These are phyloP conservation scores for Blastobasis lacticolella DNA, from an alignment of 2,888 invertebrate species.

Conservation along the genomic window DNA sequence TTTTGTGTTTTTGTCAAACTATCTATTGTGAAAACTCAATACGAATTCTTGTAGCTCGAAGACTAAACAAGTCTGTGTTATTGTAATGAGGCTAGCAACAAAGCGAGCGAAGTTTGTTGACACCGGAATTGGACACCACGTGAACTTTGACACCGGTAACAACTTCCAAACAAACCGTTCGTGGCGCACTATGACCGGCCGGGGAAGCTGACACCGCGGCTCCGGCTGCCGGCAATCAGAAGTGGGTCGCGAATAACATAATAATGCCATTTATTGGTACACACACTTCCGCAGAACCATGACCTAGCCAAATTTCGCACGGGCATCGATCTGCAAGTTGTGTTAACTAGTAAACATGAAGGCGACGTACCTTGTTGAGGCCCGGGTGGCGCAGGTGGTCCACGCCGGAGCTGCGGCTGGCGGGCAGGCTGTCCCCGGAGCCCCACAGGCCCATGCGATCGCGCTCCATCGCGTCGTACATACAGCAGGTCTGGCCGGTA, in stretches of 20 bases:
- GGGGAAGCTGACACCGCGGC: background rate
- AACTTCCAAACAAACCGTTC: slow-evolving; percentile 36
- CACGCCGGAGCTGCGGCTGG: slow-evolving; percentile 76
- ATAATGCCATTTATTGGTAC: no score
- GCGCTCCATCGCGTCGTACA: slow-evolving; percentile 64
- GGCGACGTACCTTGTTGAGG: slow-evolving; percentile 78
- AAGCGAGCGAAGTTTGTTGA: slow-evolving; percentile 33
- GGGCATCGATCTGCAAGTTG: slow-evolving; percentile 18
- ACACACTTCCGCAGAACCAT: slow-evolving; percentile 28
- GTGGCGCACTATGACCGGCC: no score
- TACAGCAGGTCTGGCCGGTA: slow-evolving; percentile 39
- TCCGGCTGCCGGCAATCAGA: background rate
- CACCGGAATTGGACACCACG: slow-evolving; percentile 22
- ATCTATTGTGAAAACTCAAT: no score
- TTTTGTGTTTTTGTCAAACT: no score
- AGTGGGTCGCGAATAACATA: slow-evolving; percentile 12
- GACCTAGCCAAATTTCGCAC: slow-evolving; percentile 40
- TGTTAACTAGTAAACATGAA: background rate
- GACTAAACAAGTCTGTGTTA: no score
- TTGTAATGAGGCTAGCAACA: background rate
- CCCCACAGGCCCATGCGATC: slow-evolving; percentile 78
- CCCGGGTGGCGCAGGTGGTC: slow-evolving; percentile 80
- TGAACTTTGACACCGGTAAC: slow-evolving; percentile 37
- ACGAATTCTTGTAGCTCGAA: no score
- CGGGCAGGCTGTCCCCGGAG: slow-evolving; percentile 72